Evolutionary conservation across 1,140 invertebrate species (phyloP).

Genomic region (Drosophila pectinifera): DNA sequence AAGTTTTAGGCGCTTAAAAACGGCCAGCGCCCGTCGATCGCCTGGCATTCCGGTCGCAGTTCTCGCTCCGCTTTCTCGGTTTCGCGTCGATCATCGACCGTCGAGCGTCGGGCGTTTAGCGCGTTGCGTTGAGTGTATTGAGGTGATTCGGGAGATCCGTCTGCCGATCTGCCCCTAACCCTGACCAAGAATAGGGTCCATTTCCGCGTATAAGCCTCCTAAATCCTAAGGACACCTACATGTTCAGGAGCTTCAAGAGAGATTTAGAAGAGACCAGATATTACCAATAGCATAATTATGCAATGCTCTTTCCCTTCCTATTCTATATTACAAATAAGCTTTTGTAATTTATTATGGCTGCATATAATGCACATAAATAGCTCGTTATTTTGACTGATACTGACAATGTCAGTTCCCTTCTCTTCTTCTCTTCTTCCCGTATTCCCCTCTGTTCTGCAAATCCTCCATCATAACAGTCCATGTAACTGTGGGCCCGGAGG

Average conservation of each 20-base stretch:
- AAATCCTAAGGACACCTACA: too few relatives aligned
- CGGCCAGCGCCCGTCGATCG: constrained; percentile 26
- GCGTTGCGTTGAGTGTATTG: constrained; percentile 22
- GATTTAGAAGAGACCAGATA: too few relatives aligned
- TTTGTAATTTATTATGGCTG: neutral
- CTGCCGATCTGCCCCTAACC: neutral
- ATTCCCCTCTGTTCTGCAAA: neutral
- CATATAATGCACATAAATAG: neutral
- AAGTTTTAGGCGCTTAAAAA: constrained; percentile 19
- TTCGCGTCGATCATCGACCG: constrained; percentile 2
- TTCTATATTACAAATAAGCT: neutral
- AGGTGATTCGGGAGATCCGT: neutral
- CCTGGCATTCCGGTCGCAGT: constrained; percentile 30
- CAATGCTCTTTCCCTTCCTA: too few relatives aligned
- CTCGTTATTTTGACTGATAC: neutral
- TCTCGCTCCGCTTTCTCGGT: constrained; percentile 20
- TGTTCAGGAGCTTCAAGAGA: too few relatives aligned
- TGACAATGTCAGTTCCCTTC: neutral
- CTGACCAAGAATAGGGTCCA: neutral
- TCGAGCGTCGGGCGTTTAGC: constrained; percentile 4
- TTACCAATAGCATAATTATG: too few relatives aligned
- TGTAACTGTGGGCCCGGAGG: constrained; percentile 30
- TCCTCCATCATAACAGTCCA: constrained; percentile 5
- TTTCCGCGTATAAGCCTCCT: too few relatives aligned
- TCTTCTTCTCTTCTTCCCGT: neutral